Evolutionary conservation across 2,797 vertebrate species (phyloP).

Genomic region (Lacerta bilineata): DNA sequence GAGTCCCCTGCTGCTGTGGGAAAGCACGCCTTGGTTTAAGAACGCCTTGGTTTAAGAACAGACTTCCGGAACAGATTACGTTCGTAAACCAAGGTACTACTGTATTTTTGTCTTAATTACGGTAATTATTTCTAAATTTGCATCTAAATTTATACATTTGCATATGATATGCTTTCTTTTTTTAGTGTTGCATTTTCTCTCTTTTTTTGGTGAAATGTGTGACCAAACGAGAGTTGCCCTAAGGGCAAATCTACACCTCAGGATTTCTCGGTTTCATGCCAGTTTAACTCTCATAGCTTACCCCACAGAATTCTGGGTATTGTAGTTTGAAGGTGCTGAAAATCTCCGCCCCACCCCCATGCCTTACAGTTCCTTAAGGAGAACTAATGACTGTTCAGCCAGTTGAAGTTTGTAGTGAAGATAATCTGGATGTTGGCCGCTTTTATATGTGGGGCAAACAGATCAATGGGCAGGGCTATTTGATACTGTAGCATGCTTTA

Average conservation of each 20-base stretch:
- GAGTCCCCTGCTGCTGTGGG: no score
- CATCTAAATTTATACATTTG: no score
- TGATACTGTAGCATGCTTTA: neutral
- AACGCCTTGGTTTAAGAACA: no score
- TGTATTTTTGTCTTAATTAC: no score
- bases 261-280: neutral
- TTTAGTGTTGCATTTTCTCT: no score
- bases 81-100: no score
- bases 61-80: no score
- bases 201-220: no score
- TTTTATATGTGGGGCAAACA: neutral
- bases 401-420: neutral
- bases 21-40: no score
- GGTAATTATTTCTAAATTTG: no score
- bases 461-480: neutral
- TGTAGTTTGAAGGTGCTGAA: neutral
- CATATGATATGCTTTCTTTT: no score
- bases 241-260: neutral
- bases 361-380: neutral
- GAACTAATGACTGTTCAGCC: neutral
- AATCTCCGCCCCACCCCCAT: no score
- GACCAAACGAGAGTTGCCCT: neutral
- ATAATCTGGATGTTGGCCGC: neutral
- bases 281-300: neutral
- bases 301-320: neutral